Base-by-base conservation (phyloP, 2,888 invertebrate species). In the Lepidochrysops patricia region DNA sequence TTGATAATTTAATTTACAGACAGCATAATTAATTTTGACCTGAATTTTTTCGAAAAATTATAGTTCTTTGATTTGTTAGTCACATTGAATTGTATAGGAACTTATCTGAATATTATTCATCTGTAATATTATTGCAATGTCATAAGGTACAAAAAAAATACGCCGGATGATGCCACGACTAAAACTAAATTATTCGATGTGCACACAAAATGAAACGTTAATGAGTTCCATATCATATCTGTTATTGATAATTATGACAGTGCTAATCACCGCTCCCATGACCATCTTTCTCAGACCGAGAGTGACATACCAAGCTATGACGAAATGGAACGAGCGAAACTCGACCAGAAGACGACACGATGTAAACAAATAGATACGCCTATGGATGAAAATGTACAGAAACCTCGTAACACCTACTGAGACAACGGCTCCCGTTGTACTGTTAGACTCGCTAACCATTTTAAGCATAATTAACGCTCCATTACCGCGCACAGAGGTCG, bases 201-300 rank as follows among this genome's bases (percentile, higher is more conserved):
- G 9, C 7, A 29, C 29, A 29, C 2, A 29, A 29, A 6, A 9
- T 29, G 9, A 29, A 7, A 23, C 19, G 19, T 9, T 19, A 19
- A 19, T 19, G 9, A 19, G 19, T 29, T n/a, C 4, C 19, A 54
- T 54, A 54, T 32, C 32, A 32, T 54, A 23, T 59, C 52, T 27
- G 35, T 54, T 34, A 59, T 59, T 52, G 59, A 59, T 59, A 59
- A 50, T 59, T 52, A 59, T 59, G 59, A 59, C 52, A 59, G 50
- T 52, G 27, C 59, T 59, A 67, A 67, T 67, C 66, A 61, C 57
- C 66, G 68, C 70, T 70, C 70, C 77, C 73, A 78, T 78, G 75
- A 79, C 80, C 80, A 71, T 73, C 73, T 72, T 74, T 79, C 73
- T 70, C 71, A 66, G 68, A 69, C 72, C 78, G 75, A 80, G 79